Evolutionary conservation across 1,140 invertebrate genomes (phyloP).

Genomic region (Drosophila ficusphila): DNA sequence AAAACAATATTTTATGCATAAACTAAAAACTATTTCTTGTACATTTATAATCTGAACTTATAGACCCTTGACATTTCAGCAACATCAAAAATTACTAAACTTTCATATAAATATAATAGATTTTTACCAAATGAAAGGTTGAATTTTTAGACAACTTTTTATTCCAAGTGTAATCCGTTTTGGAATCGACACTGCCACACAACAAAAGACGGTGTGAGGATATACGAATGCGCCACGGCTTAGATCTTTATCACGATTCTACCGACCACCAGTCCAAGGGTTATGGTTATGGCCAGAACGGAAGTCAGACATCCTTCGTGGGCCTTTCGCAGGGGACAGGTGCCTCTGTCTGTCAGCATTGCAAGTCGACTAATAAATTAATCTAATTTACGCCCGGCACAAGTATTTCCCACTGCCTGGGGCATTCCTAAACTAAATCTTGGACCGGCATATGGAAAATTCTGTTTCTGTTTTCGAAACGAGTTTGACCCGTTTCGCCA

Average conservation of each 20-base stretch:
- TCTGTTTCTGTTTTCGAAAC: constrained; percentile 67
- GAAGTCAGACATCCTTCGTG: constrained; percentile 54
- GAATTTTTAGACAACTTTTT: background rate
- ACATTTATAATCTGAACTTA: too few species aligned
- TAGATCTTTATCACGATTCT: constrained; percentile 68
- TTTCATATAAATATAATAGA: too few species aligned
- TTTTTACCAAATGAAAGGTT: too few species aligned
- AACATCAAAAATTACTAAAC: too few species aligned
- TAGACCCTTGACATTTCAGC: too few species aligned
- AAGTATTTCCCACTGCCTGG: constrained; percentile 35
- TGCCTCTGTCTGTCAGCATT: constrained; percentile 26
- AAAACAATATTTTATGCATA: too few species aligned
- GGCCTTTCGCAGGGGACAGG: constrained; percentile 28
- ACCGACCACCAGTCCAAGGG: constrained; percentile 5
- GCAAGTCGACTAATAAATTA: constrained; percentile 41
- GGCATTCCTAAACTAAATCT: constrained; percentile 48
- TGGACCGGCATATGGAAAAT: constrained; percentile 64
- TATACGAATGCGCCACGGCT: constrained; percentile 55
- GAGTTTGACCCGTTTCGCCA: constrained; percentile 71
- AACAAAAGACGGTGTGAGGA: constrained; percentile 49
- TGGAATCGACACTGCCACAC: constrained; percentile 43
- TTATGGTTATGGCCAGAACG: constrained; percentile 27
- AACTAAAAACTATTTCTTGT: too few species aligned
- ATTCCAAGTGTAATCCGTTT: constrained; percentile 35
- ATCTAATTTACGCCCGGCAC: constrained; percentile 45